These are phyloP conservation scores for Bubo scandiacus DNA, from an alignment of 2,113 vertebrate species.

Conservation along the genomic window DNA sequence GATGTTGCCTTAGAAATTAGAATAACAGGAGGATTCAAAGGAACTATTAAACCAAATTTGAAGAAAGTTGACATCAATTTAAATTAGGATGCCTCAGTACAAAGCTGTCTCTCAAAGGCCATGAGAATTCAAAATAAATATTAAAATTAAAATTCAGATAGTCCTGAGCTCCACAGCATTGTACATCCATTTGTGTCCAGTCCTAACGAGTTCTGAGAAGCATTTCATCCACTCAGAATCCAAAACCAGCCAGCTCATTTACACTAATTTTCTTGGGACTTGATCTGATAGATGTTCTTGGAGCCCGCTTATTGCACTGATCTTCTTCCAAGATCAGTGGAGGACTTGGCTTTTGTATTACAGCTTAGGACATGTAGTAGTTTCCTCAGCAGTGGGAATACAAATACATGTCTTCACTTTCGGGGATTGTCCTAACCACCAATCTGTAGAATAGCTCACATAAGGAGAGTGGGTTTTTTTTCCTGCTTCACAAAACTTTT, in stretches of 20 bases:
- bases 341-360: not conserved
- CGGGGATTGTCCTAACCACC: not conserved
- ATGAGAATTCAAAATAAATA: not conserved
- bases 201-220: not conserved
- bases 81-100: not conserved
- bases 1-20: not conserved
- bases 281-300: not conserved
- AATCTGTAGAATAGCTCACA: not conserved
- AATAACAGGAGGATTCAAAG: not conserved
- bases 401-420: not conserved
- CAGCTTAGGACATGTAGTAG: not conserved
- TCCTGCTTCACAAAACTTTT: not conserved
- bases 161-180: not conserved
- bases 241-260: not conserved
- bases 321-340: not conserved
- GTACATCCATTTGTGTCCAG: not conserved
- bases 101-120: not conserved
- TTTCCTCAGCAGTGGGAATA: not conserved
- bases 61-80: not conserved
- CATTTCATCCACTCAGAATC: not conserved
- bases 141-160: not conserved
- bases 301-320: not conserved
- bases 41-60: not conserved
- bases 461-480: not conserved
- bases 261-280: not conserved